phyloP scores from a whole-genome alignment of 2,113 vertebrate species.

The Gambusia holbrooki region DNA sequence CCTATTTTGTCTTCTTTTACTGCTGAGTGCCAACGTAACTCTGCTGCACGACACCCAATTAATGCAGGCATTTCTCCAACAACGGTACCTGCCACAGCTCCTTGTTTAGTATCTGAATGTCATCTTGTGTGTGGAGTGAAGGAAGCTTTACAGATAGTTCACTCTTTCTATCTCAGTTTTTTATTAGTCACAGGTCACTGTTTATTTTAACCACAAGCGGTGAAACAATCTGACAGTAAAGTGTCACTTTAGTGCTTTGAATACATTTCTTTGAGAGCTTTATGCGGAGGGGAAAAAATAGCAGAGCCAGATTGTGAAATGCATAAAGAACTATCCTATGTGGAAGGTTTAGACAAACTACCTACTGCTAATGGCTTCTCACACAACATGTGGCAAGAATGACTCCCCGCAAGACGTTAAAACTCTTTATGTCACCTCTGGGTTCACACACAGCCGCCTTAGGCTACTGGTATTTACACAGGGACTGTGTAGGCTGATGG shows the following conservation, averaged over 20 bases:
- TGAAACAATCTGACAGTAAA: slow-evolving; percentile 41
- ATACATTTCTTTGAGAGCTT: slow-evolving; percentile 32
- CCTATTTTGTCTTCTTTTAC: slow-evolving; percentile 26
- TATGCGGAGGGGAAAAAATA: slow-evolving; percentile 19
- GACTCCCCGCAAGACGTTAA: slow-evolving; percentile 44
- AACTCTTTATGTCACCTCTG: slow-evolving; percentile 62
- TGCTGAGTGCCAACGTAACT: slow-evolving; percentile 22
- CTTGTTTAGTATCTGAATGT: slow-evolving; percentile 1
- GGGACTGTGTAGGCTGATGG: slow-evolving; percentile 26
- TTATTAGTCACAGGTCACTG: slow-evolving; percentile 11
- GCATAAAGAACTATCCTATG: slow-evolving; percentile 36
- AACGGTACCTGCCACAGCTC: not conserved
- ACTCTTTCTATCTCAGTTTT: slow-evolving; percentile 1
- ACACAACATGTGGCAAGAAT: slow-evolving; percentile 44
- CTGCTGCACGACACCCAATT: slow-evolving; percentile 13
- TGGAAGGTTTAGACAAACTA: slow-evolving; percentile 51
- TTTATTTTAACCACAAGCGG: slow-evolving; percentile 44
- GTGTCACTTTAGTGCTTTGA: slow-evolving; percentile 45
- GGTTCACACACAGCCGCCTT: slow-evolving; percentile 38
- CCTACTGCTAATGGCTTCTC: slow-evolving; percentile 53
- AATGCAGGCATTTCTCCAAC: not conserved
- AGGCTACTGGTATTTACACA: slow-evolving; percentile 59
- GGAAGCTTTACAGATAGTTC: slow-evolving; percentile 15
- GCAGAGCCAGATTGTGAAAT: slow-evolving; percentile 37
- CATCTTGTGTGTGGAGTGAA: not conserved